These are phyloP conservation scores for Drosophila tani DNA, from an alignment of 1,140 invertebrate genomes.

Conservation along the genomic window DNA sequence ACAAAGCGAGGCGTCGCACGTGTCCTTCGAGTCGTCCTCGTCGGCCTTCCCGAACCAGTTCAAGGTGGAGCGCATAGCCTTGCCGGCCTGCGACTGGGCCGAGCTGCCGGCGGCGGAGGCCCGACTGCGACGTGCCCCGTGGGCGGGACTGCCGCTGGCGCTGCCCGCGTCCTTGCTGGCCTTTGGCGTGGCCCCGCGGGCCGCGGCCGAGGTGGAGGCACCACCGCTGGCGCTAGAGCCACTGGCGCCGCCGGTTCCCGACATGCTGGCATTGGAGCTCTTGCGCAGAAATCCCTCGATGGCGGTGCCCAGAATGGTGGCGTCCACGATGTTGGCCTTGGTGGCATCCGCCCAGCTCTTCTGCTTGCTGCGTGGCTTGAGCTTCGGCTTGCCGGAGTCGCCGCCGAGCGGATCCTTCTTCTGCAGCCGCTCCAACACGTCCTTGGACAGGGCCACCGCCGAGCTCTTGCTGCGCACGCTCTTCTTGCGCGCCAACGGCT, in stretches of 20 bases:
- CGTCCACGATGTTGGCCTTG: slow-evolving; percentile 87
- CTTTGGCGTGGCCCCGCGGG: slow-evolving; percentile 71
- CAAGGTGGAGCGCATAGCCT: slow-evolving; percentile 75
- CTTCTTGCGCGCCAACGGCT: slow-evolving; percentile 89
- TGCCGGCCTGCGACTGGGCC: slow-evolving; percentile 72
- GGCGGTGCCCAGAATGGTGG: slow-evolving; percentile 91
- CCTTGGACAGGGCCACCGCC: slow-evolving; percentile 86
- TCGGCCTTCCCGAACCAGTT: slow-evolving; percentile 85
- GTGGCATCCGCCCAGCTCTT: slow-evolving; percentile 77
- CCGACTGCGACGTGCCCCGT: slow-evolving; percentile 46
- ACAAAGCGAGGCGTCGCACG: slow-evolving; percentile 91
- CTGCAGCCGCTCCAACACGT: slow-evolving; percentile 85
- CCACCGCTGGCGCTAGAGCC: slow-evolving; percentile 78
- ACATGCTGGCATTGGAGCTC: slow-evolving; percentile 85
- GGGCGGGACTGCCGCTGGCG: slow-evolving; percentile 33
- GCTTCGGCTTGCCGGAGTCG: slow-evolving; percentile 71
- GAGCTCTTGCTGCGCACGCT: slow-evolving; percentile 85
- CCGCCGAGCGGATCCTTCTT: slow-evolving; percentile 76
- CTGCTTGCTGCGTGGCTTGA: slow-evolving; percentile 79
- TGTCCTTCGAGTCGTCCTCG: slow-evolving; percentile 88
- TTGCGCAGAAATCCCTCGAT: slow-evolving; percentile 92
- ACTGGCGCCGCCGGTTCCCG: slow-evolving; percentile 25
- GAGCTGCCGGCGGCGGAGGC: slow-evolving; percentile 47
- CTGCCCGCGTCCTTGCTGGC: slow-evolving; percentile 40
- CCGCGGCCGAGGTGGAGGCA: slow-evolving; percentile 63